A percentile compares a stretch with the other conserved stretches of the same genome.
phyloP scores from a whole-genome alignment of 2,113 vertebrate species.

The Arvicanthis niloticus region DNA sequence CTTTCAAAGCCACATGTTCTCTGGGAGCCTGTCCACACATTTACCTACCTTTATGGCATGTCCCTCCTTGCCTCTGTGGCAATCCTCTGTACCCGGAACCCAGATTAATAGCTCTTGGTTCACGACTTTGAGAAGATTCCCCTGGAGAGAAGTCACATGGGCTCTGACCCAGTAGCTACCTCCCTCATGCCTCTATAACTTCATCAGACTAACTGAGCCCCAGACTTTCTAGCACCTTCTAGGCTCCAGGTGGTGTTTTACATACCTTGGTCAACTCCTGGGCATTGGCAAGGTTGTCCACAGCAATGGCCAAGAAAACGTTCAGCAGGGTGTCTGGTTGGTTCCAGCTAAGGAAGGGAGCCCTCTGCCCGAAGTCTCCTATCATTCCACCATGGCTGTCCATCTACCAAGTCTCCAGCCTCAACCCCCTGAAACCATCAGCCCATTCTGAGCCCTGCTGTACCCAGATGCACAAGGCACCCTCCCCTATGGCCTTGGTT shows the following conservation, averaged over 20 bases:
- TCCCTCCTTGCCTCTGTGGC: background rate
- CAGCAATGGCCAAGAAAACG: slow-evolving; percentile 97
- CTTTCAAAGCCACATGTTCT: background rate
- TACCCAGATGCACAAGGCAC: background rate
- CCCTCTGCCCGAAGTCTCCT: background rate
- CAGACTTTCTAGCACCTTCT: background rate
- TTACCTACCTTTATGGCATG: accelerated
- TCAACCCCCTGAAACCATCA: background rate
- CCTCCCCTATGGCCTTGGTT: background rate
- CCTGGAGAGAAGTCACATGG: background rate
- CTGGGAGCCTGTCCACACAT: background rate
- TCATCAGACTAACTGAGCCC: too few relatives aligned
- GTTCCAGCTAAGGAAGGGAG: slow-evolving; percentile 86
- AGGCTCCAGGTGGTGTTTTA: background rate
- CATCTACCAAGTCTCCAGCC: background rate
- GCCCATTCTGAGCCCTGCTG: background rate
- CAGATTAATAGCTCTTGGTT: too few relatives aligned
- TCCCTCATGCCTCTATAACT: background rate
- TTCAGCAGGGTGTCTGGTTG: slow-evolving; percentile 95
- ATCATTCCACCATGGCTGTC: accelerated
- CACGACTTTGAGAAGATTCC: background rate
- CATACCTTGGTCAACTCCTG: slow-evolving; percentile 96
- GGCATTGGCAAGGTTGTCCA: slow-evolving; percentile 97
- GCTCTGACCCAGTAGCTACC: too few relatives aligned
- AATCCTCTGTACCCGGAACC: accelerated